Conservation (phyloP, 2,797 vertebrate genomes). For the Pelobates cultripes region DNA sequence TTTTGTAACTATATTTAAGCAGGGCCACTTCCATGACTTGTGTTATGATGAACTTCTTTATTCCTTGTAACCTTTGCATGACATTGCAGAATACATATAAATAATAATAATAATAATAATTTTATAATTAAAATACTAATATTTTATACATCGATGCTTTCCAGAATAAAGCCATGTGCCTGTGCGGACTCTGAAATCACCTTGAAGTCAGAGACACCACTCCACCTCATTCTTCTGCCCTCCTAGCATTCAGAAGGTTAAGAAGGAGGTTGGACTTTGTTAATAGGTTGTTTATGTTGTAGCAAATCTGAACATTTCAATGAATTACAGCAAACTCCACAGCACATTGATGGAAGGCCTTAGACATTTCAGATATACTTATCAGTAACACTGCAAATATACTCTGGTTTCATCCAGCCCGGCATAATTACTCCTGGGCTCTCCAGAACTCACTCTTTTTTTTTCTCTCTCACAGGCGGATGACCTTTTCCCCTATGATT, state of each 20-base stretch:
- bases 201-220: too few species aligned
- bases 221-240: not conserved
- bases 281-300: conserved; percentile 1
- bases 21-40: too few species aligned
- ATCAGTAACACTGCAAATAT: conserved; percentile 29
- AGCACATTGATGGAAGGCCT: conserved; percentile 17
- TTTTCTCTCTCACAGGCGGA: conserved; percentile 49
- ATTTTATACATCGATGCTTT: too few species aligned
- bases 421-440: conserved; percentile 50
- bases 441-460: conserved; percentile 46
- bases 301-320: not conserved
- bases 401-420: conserved; percentile 32
- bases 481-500: conserved; percentile 57
- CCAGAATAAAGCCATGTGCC: too few species aligned
- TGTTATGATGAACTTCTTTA: too few species aligned
- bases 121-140: too few species aligned
- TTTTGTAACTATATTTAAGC: too few species aligned
- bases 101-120: too few species aligned
- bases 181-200: too few species aligned
- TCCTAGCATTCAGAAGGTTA: not conserved
- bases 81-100: too few species aligned
- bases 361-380: conserved; percentile 24
- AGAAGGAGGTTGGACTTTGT: not conserved
- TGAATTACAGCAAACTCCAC: not conserved
- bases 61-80: too few species aligned